Conservation (phyloP, 2,888 invertebrate genomes). For the Listrodromus nycthemerus region DNA sequence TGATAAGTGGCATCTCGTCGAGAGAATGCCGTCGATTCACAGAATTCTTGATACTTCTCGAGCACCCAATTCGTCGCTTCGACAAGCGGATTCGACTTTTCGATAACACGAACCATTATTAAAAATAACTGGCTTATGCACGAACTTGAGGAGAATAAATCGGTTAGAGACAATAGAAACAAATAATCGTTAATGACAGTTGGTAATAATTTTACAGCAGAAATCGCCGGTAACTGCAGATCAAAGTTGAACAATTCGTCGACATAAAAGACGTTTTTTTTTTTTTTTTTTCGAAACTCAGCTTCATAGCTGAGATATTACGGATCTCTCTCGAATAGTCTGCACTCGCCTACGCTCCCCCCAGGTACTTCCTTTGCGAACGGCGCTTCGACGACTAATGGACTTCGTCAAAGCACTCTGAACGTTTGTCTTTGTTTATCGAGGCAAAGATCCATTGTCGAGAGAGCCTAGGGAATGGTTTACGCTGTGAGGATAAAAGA, state of each 20-base stretch:
- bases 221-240: too few species aligned
- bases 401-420: neutral
- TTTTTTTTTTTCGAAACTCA: too few species aligned
- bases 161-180: too few species aligned
- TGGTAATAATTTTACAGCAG: too few species aligned
- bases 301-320: too few species aligned
- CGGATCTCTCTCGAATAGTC: too few species aligned
- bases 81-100: neutral
- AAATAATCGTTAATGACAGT: too few species aligned
- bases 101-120: too few species aligned
- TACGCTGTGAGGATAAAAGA: slow-evolving; percentile 1
- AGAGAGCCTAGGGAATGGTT: neutral
- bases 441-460: neutral
- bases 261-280: too few species aligned
- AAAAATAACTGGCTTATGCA: neutral
- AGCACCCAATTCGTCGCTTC: neutral
- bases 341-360: too few species aligned
- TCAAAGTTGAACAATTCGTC: too few species aligned
- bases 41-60: neutral
- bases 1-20: slow-evolving; percentile 37
- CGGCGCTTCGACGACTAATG: neutral
- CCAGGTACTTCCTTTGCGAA: neutral
- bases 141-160: too few species aligned
- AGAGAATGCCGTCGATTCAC: neutral
- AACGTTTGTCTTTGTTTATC: neutral